These are phyloP conservation scores for Heliocidaris tuberculata DNA, from an alignment of 35 echinoderm and acorn worm species.

Conservation along the genomic window DNA sequence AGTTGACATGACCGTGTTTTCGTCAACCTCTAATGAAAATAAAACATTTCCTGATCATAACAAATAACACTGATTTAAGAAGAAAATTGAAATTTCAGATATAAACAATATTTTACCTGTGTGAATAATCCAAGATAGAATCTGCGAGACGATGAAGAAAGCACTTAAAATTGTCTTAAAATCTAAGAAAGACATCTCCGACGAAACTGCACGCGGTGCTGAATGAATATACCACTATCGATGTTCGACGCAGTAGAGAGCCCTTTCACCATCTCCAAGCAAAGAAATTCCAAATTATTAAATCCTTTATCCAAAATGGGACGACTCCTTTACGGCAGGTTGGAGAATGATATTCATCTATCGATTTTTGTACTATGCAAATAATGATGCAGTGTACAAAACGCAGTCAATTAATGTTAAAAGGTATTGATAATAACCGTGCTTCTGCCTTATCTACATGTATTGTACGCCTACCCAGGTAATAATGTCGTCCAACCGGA, in stretches of 20 bases:
- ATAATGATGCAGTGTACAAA: not conserved
- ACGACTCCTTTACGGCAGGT: not conserved
- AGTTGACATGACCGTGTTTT: no score
- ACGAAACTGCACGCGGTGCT: not conserved
- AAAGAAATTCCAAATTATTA: not conserved
- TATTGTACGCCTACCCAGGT: not conserved
- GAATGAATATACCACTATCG: not conserved
- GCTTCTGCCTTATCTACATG: not conserved
- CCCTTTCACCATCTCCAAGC: not conserved
- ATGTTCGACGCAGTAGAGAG: not conserved
- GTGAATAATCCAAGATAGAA: not conserved
- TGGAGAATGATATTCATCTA: not conserved
- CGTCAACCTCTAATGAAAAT: no score
- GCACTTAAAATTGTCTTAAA: not conserved
- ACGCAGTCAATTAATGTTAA: not conserved
- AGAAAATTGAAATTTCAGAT: not conserved
- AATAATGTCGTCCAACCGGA: not conserved
- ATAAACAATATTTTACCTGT: not conserved
- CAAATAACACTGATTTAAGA: no score
- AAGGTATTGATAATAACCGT: not conserved
- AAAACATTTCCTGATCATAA: no score
- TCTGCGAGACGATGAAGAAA: not conserved
- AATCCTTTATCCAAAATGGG: not conserved
- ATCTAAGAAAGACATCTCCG: constrained; percentile 21
- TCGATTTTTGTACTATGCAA: no score